Conservation (phyloP, 2,113 vertebrate genomes). For the Alligator mississippiensis region DNA sequence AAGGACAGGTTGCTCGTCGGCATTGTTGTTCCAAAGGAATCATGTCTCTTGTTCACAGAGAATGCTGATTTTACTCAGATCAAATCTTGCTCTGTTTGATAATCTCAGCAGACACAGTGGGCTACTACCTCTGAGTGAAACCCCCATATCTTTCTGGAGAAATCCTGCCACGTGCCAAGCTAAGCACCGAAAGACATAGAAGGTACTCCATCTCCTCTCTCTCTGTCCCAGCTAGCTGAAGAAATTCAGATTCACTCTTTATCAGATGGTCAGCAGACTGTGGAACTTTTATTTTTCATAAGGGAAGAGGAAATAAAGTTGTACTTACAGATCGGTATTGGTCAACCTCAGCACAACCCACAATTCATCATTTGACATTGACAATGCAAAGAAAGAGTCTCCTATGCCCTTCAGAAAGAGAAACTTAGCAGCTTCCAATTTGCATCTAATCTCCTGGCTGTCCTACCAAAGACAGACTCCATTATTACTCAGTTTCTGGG, state of each 20-base stretch:
- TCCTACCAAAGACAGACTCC: too few relatives aligned
- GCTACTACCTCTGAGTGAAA: not conserved
- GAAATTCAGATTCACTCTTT: not conserved
- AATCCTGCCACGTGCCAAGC: not conserved
- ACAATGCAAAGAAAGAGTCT: too few relatives aligned
- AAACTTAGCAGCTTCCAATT: too few relatives aligned
- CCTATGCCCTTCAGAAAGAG: too few relatives aligned
- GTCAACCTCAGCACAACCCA: not conserved
- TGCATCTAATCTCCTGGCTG: too few relatives aligned
- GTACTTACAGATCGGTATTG: not conserved
- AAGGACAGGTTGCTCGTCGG: not conserved
- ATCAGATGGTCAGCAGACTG: fast-evolving
- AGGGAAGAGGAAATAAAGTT: not conserved
- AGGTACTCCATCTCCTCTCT: not conserved
- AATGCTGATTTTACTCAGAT: not conserved
- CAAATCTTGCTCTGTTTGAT: too few relatives aligned
- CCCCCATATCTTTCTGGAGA: too few relatives aligned
- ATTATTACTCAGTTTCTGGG: too few relatives aligned
- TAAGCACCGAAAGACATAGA: not conserved
- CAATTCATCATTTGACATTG: too few relatives aligned
- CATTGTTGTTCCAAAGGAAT: not conserved
- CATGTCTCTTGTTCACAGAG: not conserved
- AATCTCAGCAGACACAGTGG: not conserved
- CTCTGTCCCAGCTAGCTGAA: not conserved
- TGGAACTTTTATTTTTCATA: not conserved